phyloP scores from a whole-genome alignment of 2,888 invertebrate species.

The Caenorhabditis angaria region DNA sequence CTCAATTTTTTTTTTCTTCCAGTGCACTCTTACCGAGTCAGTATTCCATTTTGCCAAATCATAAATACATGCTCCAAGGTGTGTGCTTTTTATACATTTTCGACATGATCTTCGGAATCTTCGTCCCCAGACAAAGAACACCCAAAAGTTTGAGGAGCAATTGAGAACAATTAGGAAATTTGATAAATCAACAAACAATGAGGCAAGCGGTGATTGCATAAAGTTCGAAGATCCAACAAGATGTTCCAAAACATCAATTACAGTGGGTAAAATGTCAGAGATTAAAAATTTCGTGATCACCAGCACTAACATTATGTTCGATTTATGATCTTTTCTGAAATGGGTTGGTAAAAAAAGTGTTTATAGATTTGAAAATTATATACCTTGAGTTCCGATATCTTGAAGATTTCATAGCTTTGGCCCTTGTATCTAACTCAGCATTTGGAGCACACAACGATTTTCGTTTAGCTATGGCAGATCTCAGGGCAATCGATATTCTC shows the following conservation, averaged over 20 bases:
- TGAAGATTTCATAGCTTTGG: conserved; percentile 43
- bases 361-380: conserved; percentile 1
- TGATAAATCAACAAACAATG: conserved; percentile 68
- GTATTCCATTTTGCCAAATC: conserved; percentile 48
- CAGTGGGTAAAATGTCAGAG: conserved; percentile 71
- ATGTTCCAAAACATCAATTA: conserved; percentile 69
- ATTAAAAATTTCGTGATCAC: conserved; percentile 69
- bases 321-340: conserved; percentile 68
- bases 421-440: conserved; percentile 52
- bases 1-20: background rate
- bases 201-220: conserved; percentile 65
- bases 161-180: conserved; percentile 70
- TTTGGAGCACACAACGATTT: conserved; percentile 59
- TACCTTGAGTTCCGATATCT: conserved; percentile 41
- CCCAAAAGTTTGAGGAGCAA: conserved; percentile 71
- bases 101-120: conserved; percentile 58
- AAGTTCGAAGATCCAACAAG: conserved; percentile 67
- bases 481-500: conserved; percentile 49
- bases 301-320: conserved; percentile 69
- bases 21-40: conserved; percentile 44
- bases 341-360: background rate
- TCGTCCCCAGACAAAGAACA: conserved; percentile 70
- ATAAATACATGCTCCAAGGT: conserved; percentile 46
- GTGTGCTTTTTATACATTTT: conserved; percentile 42
- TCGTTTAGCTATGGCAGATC: conserved; percentile 51